Evolutionary conservation across 2,888 invertebrate genomes (phyloP), one percentile per base, ranked within the genome.

Genomic region (Dermolepida albohirtum): DNA sequence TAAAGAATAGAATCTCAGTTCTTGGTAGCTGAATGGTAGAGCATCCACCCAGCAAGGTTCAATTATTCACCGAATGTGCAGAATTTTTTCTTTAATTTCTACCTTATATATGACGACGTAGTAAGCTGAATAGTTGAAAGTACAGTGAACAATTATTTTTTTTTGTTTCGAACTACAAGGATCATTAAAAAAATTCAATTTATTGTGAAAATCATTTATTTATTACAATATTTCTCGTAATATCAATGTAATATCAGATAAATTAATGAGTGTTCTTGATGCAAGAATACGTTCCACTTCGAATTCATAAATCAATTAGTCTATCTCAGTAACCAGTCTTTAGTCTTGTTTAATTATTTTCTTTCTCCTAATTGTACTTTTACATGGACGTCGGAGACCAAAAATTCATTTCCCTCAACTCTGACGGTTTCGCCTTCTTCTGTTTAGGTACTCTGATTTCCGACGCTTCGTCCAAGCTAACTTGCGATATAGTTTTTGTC

Each of bases 341-440:
- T 29, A 59, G 50, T 34, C 16, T 49, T 67, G 5, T 55, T 55
- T 17, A 11, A 11, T 40, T 40, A n/a, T n/a, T n/a, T n/a, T 40
- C 16, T 39, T 11, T 14, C 4, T 54, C 17, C 5, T 4, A 8
- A 2, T 54, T 40, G 14, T 34, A 29, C 16, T 22, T 22, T 83
- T 87, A 93, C 93, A 93, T 93, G 0, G 93, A 93, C 7, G 93
- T 93, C 0, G 93, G 93, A 5, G 93, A 92, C 92, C 92, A 93
- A 84, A 93, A 93, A 82, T 93, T 93, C 90, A 93, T 90, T 82
- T 93, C 93, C 51, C 93, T 83, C 11, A 93, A 83, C 78, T 93
- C 92, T 0, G 92, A 90, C 0, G 90, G 90, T 78, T 88, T 89
- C 0, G 89, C 86, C 74, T 85, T 85, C 80, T 82, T 5, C 70